Percentiles rank a stretch among this genome's conserved stretches.
These are phyloP conservation scores for Elmis aenea DNA, from an alignment of 2,888 invertebrate genomes.

Conservation along the genomic window DNA sequence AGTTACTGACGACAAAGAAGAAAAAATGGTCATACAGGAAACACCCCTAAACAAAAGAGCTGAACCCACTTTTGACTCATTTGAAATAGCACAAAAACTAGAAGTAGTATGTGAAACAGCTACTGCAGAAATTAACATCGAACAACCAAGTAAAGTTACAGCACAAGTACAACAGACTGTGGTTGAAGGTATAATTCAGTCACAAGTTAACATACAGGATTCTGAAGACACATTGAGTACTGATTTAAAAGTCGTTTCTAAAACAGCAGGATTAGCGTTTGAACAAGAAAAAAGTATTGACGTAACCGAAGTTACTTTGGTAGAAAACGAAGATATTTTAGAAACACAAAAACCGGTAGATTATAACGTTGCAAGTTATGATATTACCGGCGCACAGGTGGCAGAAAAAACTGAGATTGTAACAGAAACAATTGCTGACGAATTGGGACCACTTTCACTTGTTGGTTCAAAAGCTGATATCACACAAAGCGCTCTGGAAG, in stretches of 20 bases:
- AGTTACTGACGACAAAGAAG: constrained; percentile 39
- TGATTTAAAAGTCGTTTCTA: constrained; percentile 26
- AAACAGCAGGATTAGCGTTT: constrained; percentile 44
- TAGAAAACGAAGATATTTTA: constrained; percentile 48
- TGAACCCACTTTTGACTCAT: constrained; percentile 37
- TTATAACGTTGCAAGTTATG: constrained; percentile 32
- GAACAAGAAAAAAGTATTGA: constrained; percentile 40
- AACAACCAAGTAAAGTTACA: constrained; percentile 3
- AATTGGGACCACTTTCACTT: no score
- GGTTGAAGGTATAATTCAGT: constrained; percentile 36
- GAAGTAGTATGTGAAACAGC: constrained; percentile 15
- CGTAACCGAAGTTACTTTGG: constrained; percentile 48
- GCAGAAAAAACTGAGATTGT: constrained; percentile 41
- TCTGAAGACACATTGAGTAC: constrained; percentile 32
- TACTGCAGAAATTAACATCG: constrained; percentile 6
- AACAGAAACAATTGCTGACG: constrained; percentile 3
- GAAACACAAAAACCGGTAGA: constrained; percentile 36
- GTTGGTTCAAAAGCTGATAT: not conserved
- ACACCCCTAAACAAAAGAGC: constrained; percentile 39
- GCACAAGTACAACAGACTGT: constrained; percentile 34
- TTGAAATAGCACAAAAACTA: constrained; percentile 37
- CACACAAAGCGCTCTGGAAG: constrained; percentile 33
- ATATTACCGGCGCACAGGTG: constrained; percentile 46
- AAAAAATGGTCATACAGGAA: constrained; percentile 27
- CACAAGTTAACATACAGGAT: constrained; percentile 39